Evolutionary conservation across 2,113 vertebrate genomes (phyloP).

Genomic region (Gulo gulo): DNA sequence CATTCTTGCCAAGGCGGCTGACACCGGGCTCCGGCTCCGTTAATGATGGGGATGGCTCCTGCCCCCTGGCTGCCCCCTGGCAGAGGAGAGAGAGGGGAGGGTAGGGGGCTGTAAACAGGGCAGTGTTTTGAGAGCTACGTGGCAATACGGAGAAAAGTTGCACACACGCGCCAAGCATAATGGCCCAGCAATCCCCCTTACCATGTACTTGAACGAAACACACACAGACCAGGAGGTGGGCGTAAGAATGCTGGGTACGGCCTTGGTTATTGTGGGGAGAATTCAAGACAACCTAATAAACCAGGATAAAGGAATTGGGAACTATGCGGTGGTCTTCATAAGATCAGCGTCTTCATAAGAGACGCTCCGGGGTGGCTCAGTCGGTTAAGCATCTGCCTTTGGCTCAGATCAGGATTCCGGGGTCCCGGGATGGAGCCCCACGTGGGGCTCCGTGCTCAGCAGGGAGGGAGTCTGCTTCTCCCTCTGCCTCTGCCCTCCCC

Average conservation of each 20-base stretch:
- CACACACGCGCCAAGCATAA: rapidly evolving
- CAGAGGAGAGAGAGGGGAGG: background rate
- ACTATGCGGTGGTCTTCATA: too few relatives aligned
- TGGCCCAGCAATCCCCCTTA: rapidly evolving
- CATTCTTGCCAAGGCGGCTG: background rate
- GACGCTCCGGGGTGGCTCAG: background rate
- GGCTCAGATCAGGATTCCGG: background rate
- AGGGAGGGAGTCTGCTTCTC: background rate
- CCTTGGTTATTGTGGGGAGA: background rate
- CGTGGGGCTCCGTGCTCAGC: background rate
- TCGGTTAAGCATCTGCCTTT: background rate
- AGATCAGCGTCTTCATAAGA: too few relatives aligned
- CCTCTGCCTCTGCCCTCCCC: background rate
- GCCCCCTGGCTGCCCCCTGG: background rate
- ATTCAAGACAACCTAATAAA: background rate
- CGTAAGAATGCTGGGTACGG: rapidly evolving
- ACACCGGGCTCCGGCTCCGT: background rate
- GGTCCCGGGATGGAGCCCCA: background rate
- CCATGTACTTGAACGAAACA: background rate
- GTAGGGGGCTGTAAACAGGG: rapidly evolving
- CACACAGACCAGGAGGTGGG: background rate
- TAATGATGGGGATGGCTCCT: too few relatives aligned
- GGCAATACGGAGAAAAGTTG: background rate
- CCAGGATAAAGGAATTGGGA: background rate
- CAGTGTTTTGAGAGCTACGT: rapidly evolving